Percentiles rank a stretch among this genome's conserved stretches.
Conservation (phyloP, 2,113 vertebrate genomes). For the Lethenteron reissneri region DNA sequence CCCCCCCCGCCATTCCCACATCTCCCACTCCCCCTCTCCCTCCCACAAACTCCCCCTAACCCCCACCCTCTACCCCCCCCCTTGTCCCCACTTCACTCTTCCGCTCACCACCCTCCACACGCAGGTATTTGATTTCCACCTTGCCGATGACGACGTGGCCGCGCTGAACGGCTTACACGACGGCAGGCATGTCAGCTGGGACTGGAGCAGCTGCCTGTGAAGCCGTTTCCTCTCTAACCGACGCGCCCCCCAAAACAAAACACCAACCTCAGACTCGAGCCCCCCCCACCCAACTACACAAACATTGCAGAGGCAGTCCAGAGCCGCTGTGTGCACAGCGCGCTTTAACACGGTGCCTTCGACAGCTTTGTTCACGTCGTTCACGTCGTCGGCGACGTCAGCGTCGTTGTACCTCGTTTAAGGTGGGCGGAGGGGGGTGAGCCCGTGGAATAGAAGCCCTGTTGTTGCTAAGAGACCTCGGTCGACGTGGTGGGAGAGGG, state of each 20-base stretch:
- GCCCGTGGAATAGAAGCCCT: no score
- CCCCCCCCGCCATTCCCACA: background rate
- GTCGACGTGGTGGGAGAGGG: no score
- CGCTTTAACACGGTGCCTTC: no score
- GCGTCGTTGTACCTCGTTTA: no score
- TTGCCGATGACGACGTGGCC: conserved; percentile 29
- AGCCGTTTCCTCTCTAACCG: background rate
- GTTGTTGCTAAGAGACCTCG: no score
- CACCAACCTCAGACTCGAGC: no score
- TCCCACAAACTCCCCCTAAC: background rate
- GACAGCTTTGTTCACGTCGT: no score
- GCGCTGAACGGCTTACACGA: conserved; percentile 33
- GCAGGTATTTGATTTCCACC: conserved; percentile 33
- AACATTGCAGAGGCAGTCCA: conserved; percentile 11
- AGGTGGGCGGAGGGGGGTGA: no score
- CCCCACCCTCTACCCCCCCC: background rate
- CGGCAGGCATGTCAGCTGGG: conserved; percentile 40
- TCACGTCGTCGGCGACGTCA: no score
- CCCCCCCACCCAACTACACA: conserved; percentile 6
- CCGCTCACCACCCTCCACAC: conserved; percentile 9
- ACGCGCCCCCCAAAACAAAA: background rate
- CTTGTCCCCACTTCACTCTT: no score
- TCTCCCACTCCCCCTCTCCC: background rate
- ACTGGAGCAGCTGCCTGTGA: conserved; percentile 17
- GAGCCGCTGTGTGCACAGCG: background rate